These are phyloP conservation scores for Zalophus californianus DNA, from an alignment of 2,797 vertebrate species.

Conservation along the genomic window DNA sequence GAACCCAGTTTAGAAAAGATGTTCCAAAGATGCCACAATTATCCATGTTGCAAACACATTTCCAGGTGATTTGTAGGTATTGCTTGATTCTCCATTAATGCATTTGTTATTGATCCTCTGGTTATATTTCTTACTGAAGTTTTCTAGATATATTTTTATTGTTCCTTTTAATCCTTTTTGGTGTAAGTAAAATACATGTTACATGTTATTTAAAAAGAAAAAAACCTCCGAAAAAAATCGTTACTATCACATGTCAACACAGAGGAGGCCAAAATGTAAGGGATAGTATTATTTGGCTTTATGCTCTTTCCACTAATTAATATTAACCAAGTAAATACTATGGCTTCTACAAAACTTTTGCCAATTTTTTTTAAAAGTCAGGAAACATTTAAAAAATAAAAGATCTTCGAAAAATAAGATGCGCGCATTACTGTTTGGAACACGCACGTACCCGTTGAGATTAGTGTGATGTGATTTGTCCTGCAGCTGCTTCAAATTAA, in stretches of 20 bases:
- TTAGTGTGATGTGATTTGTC: constrained; percentile 84
- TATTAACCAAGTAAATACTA: constrained; percentile 52
- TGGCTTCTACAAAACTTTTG: constrained; percentile 40
- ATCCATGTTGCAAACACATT: background rate
- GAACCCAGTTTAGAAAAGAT: background rate
- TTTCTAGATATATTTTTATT: constrained; percentile 30
- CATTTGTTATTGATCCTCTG: background rate
- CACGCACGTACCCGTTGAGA: constrained; percentile 77
- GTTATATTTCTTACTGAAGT: background rate
- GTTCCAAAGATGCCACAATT: background rate
- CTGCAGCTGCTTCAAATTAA: constrained; percentile 91
- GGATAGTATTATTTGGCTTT: background rate
- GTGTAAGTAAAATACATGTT: background rate
- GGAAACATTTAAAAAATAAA: constrained; percentile 54
- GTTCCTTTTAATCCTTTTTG: background rate
- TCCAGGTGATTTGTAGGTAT: background rate
- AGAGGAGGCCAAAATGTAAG: background rate
- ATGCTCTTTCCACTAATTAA: constrained; percentile 9
- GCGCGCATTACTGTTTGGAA: constrained; percentile 70
- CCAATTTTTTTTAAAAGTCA: constrained; percentile 71
- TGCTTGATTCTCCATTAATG: background rate
- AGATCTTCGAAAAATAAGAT: constrained; percentile 65
- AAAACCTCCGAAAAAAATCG: background rate
- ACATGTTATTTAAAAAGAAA: background rate
- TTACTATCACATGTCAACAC: background rate